Evolutionary conservation across 2,113 vertebrate genomes (phyloP), one percentile per base, ranked within the genome.

Genomic region (Rhinichthys klamathensis): DNA sequence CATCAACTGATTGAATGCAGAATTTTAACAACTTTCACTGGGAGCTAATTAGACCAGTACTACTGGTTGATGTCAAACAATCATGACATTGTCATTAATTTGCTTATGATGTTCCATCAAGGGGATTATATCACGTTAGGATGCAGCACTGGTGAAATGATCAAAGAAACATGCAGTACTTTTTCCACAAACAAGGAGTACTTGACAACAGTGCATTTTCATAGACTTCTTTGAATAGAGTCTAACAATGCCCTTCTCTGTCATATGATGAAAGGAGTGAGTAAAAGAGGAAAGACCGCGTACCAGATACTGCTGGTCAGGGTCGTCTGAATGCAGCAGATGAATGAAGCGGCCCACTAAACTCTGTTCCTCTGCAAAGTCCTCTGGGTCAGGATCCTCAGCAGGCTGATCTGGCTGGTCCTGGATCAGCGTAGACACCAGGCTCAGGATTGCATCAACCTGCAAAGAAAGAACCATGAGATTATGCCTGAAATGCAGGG

Each of bases 311-410:
- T 99, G 98, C 32, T 99, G 98, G 90, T 99, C 97, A 0, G 97
- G 97, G 87, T 99, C 97, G 27, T 99, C 98, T 2, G 98, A 99
- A 60, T 92, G 95, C 15, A 99, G 92, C 21, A 99, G 96, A 84
- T 99, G 98, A 90, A 99, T 99, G 90, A 99, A 98, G 38, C 98
- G 94, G 54, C 98, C 98, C 85, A 99, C 98, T 27, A 99, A 97
- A 85, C 98, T 97, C 90, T 99, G 98, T 88, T 99, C 98, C 86
- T 99, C 98, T 18, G 97, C 96, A 93, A 99, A 99, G 91, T 99
- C 98, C 88, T 99, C 98, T 0, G 97, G 98, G 90, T 99, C 98
- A 1, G 97, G 98, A 51, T 99, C 98, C 81, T 99, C 98, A 0
- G 96, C 95, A 2, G 98, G 98, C 77, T 99, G 98, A 92, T 99